Base-by-base conservation (phyloP, 2,888 invertebrate genomes). In the Orthonevra nobilis region DNA sequence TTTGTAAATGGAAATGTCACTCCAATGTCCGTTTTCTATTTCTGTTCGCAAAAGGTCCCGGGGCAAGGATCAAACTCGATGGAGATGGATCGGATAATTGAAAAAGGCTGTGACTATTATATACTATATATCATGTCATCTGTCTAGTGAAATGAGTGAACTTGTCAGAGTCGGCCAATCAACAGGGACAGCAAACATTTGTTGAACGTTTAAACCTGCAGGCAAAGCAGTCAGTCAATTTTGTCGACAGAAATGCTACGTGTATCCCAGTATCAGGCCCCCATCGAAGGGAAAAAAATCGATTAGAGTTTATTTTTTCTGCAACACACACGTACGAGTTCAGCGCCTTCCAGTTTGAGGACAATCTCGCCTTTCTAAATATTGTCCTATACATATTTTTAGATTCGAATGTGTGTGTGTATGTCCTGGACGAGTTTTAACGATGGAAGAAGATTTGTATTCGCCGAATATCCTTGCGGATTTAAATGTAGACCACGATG, bases 161-260 rank as follows among this genome's bases (percentile, higher is more conserved):
- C 17, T 28, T 7, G 6, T 12, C 6, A 23, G 23, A 26, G 52
- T 23, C 19, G 54, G 36, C 36, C 66, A 56, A 68, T 68, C 54
- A 56, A 46, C 56, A 20, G 20, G 38, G 28, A 56, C 32, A 40
- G 40, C 34, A 68, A 68, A 68, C 46, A 68, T 56, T 56, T 68
- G 48, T 58, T 69, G 40, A 58, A 48, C 58, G 58, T 69, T 69
- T 58, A 40, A 15, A 50, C 58, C 64, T 32, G 23, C 26, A n/a
- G 40, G 32, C 12, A 30, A 12, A 38, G 19, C 2, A 17, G 32
- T 1, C 32, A 20, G 20, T 1, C 36, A 23, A 23, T 4, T 10
- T 5, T 12, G 15, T 14, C 17, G 12, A 15, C 12, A 19, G 32
- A 50, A 7, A 23, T 6, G 3, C 12, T 12, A 48, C 20, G 36